Percentiles rank a stretch among this genome's conserved stretches.
Conservation (phyloP, 2,888 invertebrate genomes). For the Drosophila glabriapex region DNA sequence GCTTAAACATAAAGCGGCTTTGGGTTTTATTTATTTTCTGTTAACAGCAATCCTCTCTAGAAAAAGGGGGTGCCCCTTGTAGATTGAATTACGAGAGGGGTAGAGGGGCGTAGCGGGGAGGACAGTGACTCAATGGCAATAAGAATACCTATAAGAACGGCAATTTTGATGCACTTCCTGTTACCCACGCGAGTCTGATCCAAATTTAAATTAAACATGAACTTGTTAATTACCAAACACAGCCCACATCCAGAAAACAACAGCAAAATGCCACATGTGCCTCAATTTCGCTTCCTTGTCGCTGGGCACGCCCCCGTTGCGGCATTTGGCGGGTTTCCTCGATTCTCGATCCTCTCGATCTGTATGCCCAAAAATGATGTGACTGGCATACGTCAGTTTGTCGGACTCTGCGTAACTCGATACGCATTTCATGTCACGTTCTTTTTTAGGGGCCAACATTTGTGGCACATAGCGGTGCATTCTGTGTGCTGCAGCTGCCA, state of each 20-base stretch:
- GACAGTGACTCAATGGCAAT: slow-evolving; percentile 9
- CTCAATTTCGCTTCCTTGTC: slow-evolving; percentile 38
- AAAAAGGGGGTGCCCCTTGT: slow-evolving; percentile 27
- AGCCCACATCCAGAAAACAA: slow-evolving; percentile 48
- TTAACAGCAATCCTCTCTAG: slow-evolving; percentile 7
- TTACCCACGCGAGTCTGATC: slow-evolving; percentile 60
- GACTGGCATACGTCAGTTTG: slow-evolving; percentile 71
- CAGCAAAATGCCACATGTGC: slow-evolving; percentile 56
- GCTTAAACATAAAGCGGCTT: slow-evolving; percentile 73
- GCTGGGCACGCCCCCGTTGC: slow-evolving; percentile 43
- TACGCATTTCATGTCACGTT: slow-evolving; percentile 30
- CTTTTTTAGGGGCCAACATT: slow-evolving; percentile 22
- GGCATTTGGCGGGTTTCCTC: slow-evolving; percentile 72
- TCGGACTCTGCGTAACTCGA: slow-evolving; percentile 52
- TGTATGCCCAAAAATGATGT: slow-evolving; percentile 39
- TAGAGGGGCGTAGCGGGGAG: not conserved
- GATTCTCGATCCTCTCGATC: slow-evolving; percentile 23
- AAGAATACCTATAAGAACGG: slow-evolving; percentile 33
- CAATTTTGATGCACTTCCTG: slow-evolving; percentile 56
- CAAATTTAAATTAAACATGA: slow-evolving; percentile 76
- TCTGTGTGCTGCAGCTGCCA: slow-evolving; percentile 40
- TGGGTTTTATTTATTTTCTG: slow-evolving; percentile 34
- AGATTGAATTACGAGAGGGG: slow-evolving; percentile 66
- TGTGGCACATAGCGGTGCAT: slow-evolving; percentile 48
- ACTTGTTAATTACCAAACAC: slow-evolving; percentile 71